Conservation (phyloP, 2,888 invertebrate genomes). For the Drosophila stalkeri region DNA sequence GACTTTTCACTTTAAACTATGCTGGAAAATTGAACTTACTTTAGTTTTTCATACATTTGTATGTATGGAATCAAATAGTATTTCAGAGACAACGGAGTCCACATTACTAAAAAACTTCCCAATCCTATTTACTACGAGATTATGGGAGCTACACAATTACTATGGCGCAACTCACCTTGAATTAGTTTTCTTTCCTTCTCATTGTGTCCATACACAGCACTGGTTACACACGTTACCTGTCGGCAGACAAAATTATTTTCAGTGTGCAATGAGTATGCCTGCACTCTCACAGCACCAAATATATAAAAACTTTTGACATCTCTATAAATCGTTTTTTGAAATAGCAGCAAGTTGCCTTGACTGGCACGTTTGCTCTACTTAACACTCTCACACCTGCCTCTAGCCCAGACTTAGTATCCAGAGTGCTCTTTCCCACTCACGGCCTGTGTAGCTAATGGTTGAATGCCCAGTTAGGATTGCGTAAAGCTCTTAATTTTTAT, state of each 20-base stretch:
- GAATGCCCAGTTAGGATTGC: constrained; percentile 59
- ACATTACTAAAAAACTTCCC: not conserved
- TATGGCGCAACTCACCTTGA: constrained; percentile 65
- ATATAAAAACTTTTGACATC: constrained; percentile 50
- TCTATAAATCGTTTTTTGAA: constrained; percentile 51
- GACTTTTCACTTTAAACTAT: constrained; percentile 35
- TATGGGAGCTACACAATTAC: constrained; percentile 22
- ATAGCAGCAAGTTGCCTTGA: constrained; percentile 44
- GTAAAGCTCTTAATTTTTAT: constrained; percentile 69
- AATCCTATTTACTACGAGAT: constrained; percentile 16
- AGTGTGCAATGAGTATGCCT: constrained; percentile 55
- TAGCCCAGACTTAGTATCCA: constrained; percentile 27
- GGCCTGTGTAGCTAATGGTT: constrained; percentile 35
- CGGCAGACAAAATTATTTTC: constrained; percentile 40
- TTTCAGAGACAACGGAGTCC: not conserved
- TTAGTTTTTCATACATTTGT: constrained; percentile 4
- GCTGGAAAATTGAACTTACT: constrained; percentile 24
- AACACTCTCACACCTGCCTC: constrained; percentile 63
- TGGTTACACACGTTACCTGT: constrained; percentile 14
- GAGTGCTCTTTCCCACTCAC: constrained; percentile 49
- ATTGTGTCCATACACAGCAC: constrained; percentile 25
- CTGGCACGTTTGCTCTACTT: constrained; percentile 67
- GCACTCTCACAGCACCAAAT: constrained; percentile 42
- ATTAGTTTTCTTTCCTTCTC: constrained; percentile 51
- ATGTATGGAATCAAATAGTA: constrained; percentile 4